Evolutionary conservation across 2,797 vertebrate genomes (phyloP).

Genomic region (Natrix natrix): DNA sequence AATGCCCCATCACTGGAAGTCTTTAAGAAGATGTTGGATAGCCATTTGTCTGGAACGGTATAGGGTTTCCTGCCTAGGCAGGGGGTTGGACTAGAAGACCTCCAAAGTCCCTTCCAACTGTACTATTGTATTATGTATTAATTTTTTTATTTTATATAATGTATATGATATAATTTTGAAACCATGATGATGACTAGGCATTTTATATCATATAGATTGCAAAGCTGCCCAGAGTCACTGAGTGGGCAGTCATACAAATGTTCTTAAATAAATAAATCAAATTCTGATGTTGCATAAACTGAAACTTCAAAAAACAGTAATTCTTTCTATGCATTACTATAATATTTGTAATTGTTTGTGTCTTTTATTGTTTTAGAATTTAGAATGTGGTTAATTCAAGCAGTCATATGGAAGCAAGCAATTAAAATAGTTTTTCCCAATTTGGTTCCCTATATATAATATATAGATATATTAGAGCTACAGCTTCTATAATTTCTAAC

Average conservation of each 20-base stretch:
- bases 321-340: constrained; percentile 49
- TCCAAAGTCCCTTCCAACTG: no score
- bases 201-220: constrained; percentile 65
- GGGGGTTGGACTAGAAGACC: no score
- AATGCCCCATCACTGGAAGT: no score
- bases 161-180: constrained; percentile 37
- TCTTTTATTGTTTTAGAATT: constrained; percentile 65
- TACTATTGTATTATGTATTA: neutral
- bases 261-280: constrained; percentile 28
- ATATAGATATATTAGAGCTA: neutral
- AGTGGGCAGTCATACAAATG: neutral
- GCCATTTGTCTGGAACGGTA: no score
- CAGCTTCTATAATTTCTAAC: neutral
- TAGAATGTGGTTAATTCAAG: constrained; percentile 57
- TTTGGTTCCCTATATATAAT: neutral
- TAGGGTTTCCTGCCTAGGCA: no score
- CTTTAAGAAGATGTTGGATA: no score
- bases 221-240: neutral
- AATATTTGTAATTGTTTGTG: constrained; percentile 75
- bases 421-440: neutral
- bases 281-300: constrained; percentile 63
- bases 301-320: constrained; percentile 66
- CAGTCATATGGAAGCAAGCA: constrained; percentile 67
- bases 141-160: constrained; percentile 31
- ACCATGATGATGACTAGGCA: constrained; percentile 56